Conservation (phyloP, 2,797 vertebrate species). For the Rhinella marina region DNA sequence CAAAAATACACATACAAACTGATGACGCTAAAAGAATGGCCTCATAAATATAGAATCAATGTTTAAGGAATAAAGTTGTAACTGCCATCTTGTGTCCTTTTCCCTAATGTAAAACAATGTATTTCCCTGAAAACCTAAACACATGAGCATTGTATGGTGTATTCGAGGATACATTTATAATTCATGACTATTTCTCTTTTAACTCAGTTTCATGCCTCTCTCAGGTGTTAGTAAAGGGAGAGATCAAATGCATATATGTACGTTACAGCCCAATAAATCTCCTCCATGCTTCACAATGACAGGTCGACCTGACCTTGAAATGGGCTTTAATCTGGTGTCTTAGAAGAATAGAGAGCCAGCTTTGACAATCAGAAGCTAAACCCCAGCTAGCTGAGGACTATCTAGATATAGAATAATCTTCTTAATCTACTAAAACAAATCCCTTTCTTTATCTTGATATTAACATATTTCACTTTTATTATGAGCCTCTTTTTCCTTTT, state of each 20-base stretch:
- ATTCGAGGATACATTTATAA: slow-evolving; percentile 46
- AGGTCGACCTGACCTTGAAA: slow-evolving; percentile 57
- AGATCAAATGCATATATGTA: slow-evolving; percentile 56
- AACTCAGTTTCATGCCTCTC: slow-evolving; percentile 49
- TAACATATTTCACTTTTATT: slow-evolving; percentile 61
- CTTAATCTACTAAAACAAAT: slow-evolving; percentile 62
- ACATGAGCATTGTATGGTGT: slow-evolving; percentile 10
- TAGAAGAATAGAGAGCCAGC: slow-evolving; percentile 58
- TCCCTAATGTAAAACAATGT: slow-evolving; percentile 9
- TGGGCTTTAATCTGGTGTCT: slow-evolving; percentile 59
- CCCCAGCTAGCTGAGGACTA: slow-evolving; percentile 54
- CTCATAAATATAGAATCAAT: background rate
- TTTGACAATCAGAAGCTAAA: slow-evolving; percentile 59
- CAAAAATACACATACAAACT: background rate
- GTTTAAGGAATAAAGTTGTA: background rate
- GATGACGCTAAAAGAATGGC: background rate
- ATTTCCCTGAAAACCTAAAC: slow-evolving; percentile 19
- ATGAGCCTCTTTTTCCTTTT: slow-evolving; percentile 33
- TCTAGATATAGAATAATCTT: slow-evolving; percentile 60
- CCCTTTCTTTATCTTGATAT: slow-evolving; percentile 61
- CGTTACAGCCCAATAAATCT: slow-evolving; percentile 53
- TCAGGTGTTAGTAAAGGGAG: slow-evolving; percentile 51
- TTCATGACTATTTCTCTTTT: slow-evolving; percentile 51
- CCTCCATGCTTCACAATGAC: slow-evolving; percentile 36
- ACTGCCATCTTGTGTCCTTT: background rate